These are phyloP conservation scores for Lamellibrachia luymesi DNA, from an alignment of 1,140 invertebrate species.

Conservation along the genomic window DNA sequence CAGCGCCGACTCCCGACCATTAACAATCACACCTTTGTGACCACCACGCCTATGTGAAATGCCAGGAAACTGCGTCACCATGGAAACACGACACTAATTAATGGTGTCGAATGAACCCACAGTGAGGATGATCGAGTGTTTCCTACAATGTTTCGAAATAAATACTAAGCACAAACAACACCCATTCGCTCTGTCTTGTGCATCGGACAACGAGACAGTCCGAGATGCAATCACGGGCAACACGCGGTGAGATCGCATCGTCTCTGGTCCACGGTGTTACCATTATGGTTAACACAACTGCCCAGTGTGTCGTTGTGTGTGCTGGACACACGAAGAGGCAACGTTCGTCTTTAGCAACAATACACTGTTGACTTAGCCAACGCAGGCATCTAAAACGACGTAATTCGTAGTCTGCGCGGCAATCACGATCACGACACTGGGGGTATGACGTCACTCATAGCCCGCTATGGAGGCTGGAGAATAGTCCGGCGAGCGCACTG, in stretches of 20 bases:
- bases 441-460: background rate
- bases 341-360: background rate
- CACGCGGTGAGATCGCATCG: background rate
- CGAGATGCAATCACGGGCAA: background rate
- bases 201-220: background rate
- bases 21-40: background rate
- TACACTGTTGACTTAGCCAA: background rate
- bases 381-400: background rate
- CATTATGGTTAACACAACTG: background rate
- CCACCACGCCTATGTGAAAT: background rate
- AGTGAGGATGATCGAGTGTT: background rate
- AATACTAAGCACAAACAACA: background rate
- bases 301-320: background rate
- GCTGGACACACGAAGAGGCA: background rate
- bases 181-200: background rate
- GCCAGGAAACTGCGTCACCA: background rate
- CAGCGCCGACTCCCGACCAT: background rate
- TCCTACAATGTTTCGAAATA: background rate
- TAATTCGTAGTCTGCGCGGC: background rate
- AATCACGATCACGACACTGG: background rate
- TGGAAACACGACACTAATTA: background rate
- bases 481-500: constrained; percentile 1
- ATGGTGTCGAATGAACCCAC: background rate
- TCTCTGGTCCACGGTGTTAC: too few relatives aligned
- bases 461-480: background rate